Conservation (phyloP, 2,888 invertebrate genomes). For the Theodoxus fluviatilis region DNA sequence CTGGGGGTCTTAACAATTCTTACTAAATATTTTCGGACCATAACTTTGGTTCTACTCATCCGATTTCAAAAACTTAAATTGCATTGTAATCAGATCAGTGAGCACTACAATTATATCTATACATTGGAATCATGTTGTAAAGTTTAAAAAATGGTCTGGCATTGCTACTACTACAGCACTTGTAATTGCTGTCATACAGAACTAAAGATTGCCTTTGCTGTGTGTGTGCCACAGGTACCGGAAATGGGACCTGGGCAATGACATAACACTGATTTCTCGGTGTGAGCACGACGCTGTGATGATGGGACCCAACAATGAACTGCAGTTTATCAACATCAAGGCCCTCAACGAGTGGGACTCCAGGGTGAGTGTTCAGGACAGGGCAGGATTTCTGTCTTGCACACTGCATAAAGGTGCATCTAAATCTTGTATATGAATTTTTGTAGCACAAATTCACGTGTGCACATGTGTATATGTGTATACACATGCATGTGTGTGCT, state of each 20-base stretch:
- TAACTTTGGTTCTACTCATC: no score
- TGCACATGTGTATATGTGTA: no score
- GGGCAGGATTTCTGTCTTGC: no score
- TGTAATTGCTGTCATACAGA: neutral
- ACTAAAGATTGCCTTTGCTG: neutral
- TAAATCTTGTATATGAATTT: no score
- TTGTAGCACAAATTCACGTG: no score
- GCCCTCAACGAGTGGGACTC: conserved; percentile 99
- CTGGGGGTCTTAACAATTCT: no score
- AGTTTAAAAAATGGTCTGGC: no score
- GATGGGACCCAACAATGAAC: conserved; percentile 74
- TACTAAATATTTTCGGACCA: no score
- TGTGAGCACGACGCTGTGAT: conserved; percentile 95
- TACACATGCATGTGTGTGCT: no score
- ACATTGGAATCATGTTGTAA: no score
- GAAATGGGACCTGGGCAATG: conserved; percentile 94
- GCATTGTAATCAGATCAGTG: neutral
- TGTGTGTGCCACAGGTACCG: conserved; percentile 73
- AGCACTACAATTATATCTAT: no score
- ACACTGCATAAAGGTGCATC: no score
- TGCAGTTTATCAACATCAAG: conserved; percentile 93
- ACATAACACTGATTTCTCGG: conserved; percentile 87
- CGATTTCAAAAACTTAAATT: neutral
- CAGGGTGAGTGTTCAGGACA: conserved; percentile 73
- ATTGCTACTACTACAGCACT: neutral